Percentiles rank a stretch among this genome's conserved stretches.
These are phyloP conservation scores for Leptinotarsa peninsularis DNA, from an alignment of 2,888 invertebrate species.

Conservation along the genomic window DNA sequence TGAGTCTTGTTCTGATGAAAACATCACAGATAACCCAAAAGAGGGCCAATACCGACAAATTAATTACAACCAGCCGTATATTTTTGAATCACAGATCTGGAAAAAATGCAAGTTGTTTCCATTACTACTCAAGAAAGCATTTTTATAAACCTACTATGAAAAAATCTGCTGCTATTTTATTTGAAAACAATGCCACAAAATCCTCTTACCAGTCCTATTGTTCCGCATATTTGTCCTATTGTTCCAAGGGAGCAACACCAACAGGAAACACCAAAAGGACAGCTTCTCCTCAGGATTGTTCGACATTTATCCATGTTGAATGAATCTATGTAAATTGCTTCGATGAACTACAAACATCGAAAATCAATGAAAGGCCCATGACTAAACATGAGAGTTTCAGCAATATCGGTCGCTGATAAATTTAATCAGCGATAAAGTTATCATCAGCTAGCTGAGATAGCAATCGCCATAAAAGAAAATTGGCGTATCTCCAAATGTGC, in stretches of 20 bases:
- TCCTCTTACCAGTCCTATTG: background rate
- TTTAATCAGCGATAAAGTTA: slow-evolving; percentile 8
- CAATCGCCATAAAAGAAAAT: background rate
- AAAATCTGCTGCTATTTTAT: too few species aligned
- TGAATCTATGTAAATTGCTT: background rate
- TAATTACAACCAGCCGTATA: too few species aligned
- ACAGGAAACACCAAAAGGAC: background rate
- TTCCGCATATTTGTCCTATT: background rate
- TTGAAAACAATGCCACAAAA: background rate
- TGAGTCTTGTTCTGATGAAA: too few species aligned
- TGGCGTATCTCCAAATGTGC: background rate
- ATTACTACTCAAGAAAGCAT: too few species aligned
- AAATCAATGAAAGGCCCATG: background rate
- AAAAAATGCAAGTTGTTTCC: too few species aligned
- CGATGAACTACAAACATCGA: background rate
- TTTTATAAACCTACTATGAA: too few species aligned
- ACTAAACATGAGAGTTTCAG: background rate
- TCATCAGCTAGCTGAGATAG: background rate
- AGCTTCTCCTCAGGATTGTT: background rate
- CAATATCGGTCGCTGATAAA: background rate
- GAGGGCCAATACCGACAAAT: too few species aligned
- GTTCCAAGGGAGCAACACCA: background rate
- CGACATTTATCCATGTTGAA: background rate
- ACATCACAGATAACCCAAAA: too few species aligned
- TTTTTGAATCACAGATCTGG: too few species aligned